Conservation (phyloP, 2,113 vertebrate species). For the Strix aluco region DNA sequence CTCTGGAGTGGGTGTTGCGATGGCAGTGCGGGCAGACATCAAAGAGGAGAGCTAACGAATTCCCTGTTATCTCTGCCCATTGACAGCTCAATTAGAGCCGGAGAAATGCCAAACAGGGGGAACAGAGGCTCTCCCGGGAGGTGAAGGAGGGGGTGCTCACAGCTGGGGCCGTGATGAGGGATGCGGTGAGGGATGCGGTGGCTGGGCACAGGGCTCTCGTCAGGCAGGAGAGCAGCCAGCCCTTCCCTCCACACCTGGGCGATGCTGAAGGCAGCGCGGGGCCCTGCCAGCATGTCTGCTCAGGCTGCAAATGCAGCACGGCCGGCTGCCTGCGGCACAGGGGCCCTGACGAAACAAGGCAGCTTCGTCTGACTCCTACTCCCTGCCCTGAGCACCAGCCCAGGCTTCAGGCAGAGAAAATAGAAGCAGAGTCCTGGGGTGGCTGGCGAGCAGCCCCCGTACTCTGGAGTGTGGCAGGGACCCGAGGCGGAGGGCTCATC, state of each 20-base stretch:
- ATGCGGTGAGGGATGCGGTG: background rate
- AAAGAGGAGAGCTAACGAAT: background rate
- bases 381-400: background rate
- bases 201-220: background rate
- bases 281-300: background rate
- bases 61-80: slow-evolving; percentile 23
- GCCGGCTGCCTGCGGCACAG: background rate
- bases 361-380: background rate
- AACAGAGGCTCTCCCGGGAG: background rate
- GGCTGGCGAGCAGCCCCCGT: background rate
- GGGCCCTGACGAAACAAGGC: background rate
- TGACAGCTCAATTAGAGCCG: slow-evolving; percentile 18
- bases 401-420: background rate
- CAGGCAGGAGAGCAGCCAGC: background rate
- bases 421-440: background rate
- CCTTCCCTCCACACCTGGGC: background rate
- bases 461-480: background rate
- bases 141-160: background rate
- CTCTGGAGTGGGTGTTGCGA: background rate
- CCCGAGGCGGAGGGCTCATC: accelerated
- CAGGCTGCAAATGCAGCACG: background rate
- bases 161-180: background rate
- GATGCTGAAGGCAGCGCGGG: accelerated
- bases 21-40: background rate
- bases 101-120: background rate